Evolutionary conservation across 2,113 vertebrate genomes (phyloP).

Genomic region (Amphilophus citrinellus): DNA sequence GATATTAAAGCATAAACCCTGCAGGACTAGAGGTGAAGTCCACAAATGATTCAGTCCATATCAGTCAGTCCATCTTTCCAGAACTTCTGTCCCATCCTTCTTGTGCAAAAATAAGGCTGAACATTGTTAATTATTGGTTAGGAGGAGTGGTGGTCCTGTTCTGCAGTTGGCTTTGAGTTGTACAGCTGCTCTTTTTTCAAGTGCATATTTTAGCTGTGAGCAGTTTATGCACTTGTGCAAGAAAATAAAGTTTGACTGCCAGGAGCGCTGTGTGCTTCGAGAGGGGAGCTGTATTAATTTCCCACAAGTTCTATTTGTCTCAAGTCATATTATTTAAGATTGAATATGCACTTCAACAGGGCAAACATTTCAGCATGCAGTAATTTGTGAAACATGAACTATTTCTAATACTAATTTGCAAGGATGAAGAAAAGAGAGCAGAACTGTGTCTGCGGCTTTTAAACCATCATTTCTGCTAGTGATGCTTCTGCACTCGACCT

Average conservation of each 20-base stretch:
- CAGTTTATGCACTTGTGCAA: no score
- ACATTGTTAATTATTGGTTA: fast-evolving
- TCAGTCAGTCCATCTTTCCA: background rate
- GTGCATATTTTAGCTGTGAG: fast-evolving
- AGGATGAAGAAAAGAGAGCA: background rate
- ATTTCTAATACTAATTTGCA: no score
- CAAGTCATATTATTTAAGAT: background rate
- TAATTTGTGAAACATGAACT: no score
- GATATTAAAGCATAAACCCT: background rate
- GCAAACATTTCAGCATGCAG: no score
- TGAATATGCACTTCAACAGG: background rate
- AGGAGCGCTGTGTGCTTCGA: no score
- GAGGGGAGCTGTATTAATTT: background rate
- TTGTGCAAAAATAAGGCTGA: background rate
- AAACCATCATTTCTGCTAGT: background rate
- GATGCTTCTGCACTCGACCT: background rate
- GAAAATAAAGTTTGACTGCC: background rate
- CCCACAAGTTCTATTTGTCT: background rate
- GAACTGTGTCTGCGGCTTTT: background rate
- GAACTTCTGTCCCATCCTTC: background rate
- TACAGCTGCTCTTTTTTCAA: fast-evolving
- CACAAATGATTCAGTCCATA: background rate
- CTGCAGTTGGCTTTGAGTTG: background rate
- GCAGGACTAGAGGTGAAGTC: background rate
- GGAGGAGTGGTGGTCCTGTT: background rate